Conservation (phyloP, 2,888 invertebrate genomes). For the Drosophila macrothrix region DNA sequence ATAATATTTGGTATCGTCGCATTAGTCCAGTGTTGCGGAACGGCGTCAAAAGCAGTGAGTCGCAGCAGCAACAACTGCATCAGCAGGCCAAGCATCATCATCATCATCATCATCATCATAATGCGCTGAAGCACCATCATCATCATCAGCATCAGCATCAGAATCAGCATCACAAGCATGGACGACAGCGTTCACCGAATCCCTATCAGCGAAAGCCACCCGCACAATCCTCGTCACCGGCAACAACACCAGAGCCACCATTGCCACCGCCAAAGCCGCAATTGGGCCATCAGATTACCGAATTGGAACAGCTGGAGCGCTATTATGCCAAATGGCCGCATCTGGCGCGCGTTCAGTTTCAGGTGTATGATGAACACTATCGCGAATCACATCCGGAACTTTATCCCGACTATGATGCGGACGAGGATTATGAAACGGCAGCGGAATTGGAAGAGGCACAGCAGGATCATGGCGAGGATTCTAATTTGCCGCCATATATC, state of each 20-base stretch:
- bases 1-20: conserved; percentile 78
- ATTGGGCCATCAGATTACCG: conserved; percentile 81
- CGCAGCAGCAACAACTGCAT: conserved; percentile 35
- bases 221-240: not conserved
- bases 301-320: conserved; percentile 81
- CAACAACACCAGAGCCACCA: conserved; percentile 50
- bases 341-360: conserved; percentile 82
- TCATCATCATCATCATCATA: conserved; percentile 35
- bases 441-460: conserved; percentile 73
- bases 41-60: conserved; percentile 60
- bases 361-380: conserved; percentile 79
- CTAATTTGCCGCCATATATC: conserved; percentile 84
- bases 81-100: conserved; percentile 36
- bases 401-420: conserved; percentile 73
- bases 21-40: conserved; percentile 76
- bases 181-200: conserved; percentile 38
- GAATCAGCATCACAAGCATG: conserved; percentile 41
- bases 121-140: conserved; percentile 42
- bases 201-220: conserved; percentile 56
- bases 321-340: conserved; percentile 85
- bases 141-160: conserved; percentile 20
- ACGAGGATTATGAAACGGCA: conserved; percentile 72
- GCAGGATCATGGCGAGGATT: conserved; percentile 70
- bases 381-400: conserved; percentile 73
- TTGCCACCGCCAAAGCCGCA: conserved; percentile 65